A percentile compares a stretch with the other conserved stretches of the same genome.
phyloP scores from a whole-genome alignment of 1,140 invertebrate genomes.

The Belonocnema kinseyi region DNA sequence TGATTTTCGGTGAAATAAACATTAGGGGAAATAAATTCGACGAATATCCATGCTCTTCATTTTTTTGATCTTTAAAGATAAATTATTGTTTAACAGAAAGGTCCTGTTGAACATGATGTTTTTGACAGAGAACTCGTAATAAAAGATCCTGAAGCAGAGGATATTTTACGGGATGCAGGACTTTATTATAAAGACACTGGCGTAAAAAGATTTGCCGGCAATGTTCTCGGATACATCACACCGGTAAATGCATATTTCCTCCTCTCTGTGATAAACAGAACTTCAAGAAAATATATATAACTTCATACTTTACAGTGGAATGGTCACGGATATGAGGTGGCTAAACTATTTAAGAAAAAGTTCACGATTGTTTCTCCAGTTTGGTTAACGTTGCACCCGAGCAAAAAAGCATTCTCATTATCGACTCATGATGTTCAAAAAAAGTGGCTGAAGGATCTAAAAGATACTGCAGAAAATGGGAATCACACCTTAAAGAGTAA shows the following conservation, averaged over 20 bases:
- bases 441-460: slow-evolving; percentile 88
- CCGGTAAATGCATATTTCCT: slow-evolving; percentile 79
- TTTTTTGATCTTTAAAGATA: too few relatives aligned
- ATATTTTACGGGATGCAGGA: slow-evolving; percentile 86
- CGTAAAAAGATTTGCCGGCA: slow-evolving; percentile 81
- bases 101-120: slow-evolving; percentile 82
- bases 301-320: slow-evolving; percentile 86
- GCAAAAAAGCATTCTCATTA: slow-evolving; percentile 77
- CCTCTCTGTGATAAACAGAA: too few relatives aligned
- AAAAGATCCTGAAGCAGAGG: slow-evolving; percentile 79
- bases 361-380: slow-evolving; percentile 95
- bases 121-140: slow-evolving; percentile 82
- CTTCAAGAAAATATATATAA: too few relatives aligned
- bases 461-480: slow-evolving; percentile 69
- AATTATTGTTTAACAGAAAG: slow-evolving; percentile 66
- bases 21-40: too few relatives aligned
- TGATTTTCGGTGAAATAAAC: too few relatives aligned
- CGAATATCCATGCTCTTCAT: too few relatives aligned
- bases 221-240: slow-evolving; percentile 92
- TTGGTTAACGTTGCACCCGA: slow-evolving; percentile 85
- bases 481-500: slow-evolving; percentile 75
- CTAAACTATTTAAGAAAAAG: slow-evolving; percentile 92
- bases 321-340: slow-evolving; percentile 93
- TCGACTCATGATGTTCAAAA: slow-evolving; percentile 88
- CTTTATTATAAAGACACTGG: slow-evolving; percentile 83